Base-by-base conservation (phyloP, 1,140 invertebrate genomes). In the Popillia japonica region DNA sequence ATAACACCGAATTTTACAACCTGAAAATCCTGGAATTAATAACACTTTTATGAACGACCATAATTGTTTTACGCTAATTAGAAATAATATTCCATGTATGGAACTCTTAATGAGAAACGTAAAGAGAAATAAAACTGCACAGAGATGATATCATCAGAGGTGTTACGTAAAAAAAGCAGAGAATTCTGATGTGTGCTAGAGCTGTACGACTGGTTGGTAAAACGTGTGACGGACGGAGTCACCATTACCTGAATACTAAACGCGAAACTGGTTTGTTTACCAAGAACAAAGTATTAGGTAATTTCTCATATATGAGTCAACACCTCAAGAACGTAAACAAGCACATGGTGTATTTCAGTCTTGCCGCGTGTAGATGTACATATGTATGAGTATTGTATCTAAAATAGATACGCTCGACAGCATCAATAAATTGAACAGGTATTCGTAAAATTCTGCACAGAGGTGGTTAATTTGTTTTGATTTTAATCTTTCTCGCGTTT, bases 181-280 rank as follows among this genome's bases (percentile, higher is more conserved):
- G 27, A 34, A 55, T 55, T 17, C 48, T 17, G n/a, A n/a, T 14
- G 14, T 55, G 48, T 55, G 48, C 48, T 55, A n/a, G n/a, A 55
- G 48, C 48, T n/a, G 48, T 7, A 14, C 14, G n/a, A 55, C 14
- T 17, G 14, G 6, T 14, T 14, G 14, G 42, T 17, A 55, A 55
- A 17, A 6, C n/a, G 48, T 17, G 17, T 17, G 48, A 55, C 48
- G 48, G 6, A n/a, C 48, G 48, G 48, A 11, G 48, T 55, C 48
- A 55, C 48, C 48, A 55, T 55, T 55, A 55, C 48, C 48, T 55
- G 48, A 55, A 55, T 55, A 55, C 48, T 55, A 55, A 55, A 55
- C 14, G 48, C 48, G n/a, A 55, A 55, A 55, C 48, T 55, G 48
- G 48, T 55, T 55, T 55, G 48, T 55, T 55, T 55, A 55, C 48